Evolutionary conservation across 2,888 invertebrate genomes (phyloP).

Genomic region (Gastracanthus pulcherrimus): DNA sequence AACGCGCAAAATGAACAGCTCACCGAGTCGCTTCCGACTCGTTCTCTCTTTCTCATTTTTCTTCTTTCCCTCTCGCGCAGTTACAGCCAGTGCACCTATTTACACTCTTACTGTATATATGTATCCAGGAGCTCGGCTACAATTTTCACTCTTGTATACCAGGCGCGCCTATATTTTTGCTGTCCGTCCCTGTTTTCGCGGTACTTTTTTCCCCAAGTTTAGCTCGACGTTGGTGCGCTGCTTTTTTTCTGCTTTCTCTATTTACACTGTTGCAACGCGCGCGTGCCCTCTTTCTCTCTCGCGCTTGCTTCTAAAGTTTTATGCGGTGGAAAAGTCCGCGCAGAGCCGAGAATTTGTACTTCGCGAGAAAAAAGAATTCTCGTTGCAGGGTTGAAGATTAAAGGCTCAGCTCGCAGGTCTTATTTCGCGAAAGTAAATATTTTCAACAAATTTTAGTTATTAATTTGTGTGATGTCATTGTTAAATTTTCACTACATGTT

Average conservation of each 20-base stretch:
- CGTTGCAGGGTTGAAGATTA: neutral
- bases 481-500: too few species aligned
- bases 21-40: neutral
- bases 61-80: neutral
- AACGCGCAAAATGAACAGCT: slow-evolving; percentile 25
- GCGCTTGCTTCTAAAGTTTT: slow-evolving; percentile 12
- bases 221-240: neutral
- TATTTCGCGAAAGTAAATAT: neutral
- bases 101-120: neutral
- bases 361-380: neutral
- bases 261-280: slow-evolving; percentile 15
- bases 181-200: neutral
- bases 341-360: neutral
- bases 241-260: neutral
- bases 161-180: neutral
- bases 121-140: too few species aligned
- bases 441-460: neutral
- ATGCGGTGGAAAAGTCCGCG: neutral
- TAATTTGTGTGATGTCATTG: neutral
- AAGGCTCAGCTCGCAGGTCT: neutral
- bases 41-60: neutral
- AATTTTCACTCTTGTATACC: neutral
- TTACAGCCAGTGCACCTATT: neutral
- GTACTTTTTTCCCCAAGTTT: neutral
- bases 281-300: neutral